Percentiles rank a stretch among this genome's conserved stretches.
phyloP scores from a whole-genome alignment of 2,797 vertebrate genomes.

The Neopelma chrysocephalum region DNA sequence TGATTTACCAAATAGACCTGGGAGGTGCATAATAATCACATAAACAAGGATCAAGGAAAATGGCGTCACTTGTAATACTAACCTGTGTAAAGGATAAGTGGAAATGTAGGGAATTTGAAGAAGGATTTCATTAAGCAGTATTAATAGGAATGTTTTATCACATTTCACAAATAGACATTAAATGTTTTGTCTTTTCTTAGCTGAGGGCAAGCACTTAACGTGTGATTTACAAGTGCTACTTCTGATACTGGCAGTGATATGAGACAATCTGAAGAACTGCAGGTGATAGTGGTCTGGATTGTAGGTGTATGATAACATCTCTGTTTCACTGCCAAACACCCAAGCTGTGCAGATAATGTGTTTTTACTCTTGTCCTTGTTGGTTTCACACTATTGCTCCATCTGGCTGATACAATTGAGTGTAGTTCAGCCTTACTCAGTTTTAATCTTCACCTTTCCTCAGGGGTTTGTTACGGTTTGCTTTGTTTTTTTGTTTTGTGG shows the following conservation, averaged over 20 bases:
- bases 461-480: background rate
- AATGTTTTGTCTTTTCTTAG: background rate
- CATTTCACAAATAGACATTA: background rate
- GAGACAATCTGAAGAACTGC: background rate
- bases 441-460: background rate
- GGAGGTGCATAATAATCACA: background rate
- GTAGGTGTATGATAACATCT: background rate
- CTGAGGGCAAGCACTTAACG: background rate
- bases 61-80: background rate
- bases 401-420: background rate
- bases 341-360: background rate
- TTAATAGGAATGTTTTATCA: background rate
- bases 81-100: background rate
- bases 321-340: accelerated
- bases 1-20: background rate
- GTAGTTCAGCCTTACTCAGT: background rate
- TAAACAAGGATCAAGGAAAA: background rate
- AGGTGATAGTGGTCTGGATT: background rate
- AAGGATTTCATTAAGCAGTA: background rate
- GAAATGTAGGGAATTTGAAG: background rate
- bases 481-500: background rate
- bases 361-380: background rate
- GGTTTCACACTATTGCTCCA: background rate
- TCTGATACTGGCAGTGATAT: background rate
- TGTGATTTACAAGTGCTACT: background rate